Percentiles rank a stretch among this genome's conserved stretches.
Conservation (phyloP, 2,888 invertebrate genomes). For the Dryococelus australis region DNA sequence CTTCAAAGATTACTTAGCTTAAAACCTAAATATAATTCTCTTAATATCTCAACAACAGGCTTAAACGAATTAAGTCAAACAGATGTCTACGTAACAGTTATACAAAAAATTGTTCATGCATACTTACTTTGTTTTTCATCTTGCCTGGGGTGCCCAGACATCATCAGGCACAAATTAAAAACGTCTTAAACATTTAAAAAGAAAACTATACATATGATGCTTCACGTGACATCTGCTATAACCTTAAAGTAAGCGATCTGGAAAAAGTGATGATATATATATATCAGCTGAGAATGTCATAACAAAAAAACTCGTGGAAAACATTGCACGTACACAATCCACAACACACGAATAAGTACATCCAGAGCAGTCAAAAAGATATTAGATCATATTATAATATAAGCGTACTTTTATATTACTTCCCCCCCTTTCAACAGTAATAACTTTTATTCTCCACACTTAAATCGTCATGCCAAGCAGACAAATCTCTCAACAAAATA, state of each 20-base stretch:
- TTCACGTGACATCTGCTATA: background rate
- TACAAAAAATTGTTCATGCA: background rate
- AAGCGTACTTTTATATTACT: background rate
- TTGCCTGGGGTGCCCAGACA: background rate
- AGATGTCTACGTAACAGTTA: too few species aligned
- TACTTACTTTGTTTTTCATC: conserved; percentile 9
- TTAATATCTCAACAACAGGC: too few species aligned
- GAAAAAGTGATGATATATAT: background rate
- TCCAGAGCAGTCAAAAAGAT: background rate
- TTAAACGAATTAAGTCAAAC: too few species aligned
- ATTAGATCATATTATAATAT: background rate
- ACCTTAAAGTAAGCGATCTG: background rate
- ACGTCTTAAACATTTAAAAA: background rate
- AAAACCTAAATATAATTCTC: too few species aligned
- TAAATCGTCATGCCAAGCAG: too few species aligned
- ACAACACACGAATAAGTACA: background rate
- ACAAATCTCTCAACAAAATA: too few species aligned
- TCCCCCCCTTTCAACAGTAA: too few species aligned
- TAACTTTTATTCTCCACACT: too few species aligned
- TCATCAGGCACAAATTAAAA: background rate
- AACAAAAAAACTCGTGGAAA: background rate
- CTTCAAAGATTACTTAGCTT: too few species aligned
- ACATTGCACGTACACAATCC: background rate
- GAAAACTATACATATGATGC: background rate
- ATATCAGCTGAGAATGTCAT: background rate